Percentiles rank a stretch among this genome's conserved stretches.
Evolutionary conservation across 2,113 vertebrate species (phyloP).

Genomic region (Oxyura jamaicensis): DNA sequence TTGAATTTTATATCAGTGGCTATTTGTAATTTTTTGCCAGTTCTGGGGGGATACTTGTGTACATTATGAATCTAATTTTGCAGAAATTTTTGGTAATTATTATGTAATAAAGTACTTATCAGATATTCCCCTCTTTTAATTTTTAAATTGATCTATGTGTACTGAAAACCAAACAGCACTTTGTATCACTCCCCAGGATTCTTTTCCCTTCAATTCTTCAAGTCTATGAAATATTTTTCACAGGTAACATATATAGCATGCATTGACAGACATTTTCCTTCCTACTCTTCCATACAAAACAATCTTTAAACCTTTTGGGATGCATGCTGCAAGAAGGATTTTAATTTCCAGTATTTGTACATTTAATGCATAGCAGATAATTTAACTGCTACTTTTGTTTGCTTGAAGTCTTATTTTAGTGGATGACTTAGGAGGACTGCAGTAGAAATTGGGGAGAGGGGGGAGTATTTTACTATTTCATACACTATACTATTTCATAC

Average conservation of each 20-base stretch:
- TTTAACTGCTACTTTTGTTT: constrained; percentile 7
- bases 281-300: constrained; percentile 15
- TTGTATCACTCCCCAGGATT: not conserved
- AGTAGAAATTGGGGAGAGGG: not conserved
- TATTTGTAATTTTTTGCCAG: constrained; percentile 27
- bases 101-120: not conserved
- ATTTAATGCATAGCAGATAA: constrained; percentile 5
- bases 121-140: not conserved
- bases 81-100: not conserved
- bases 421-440: not conserved
- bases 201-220: not conserved
- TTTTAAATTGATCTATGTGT: not conserved
- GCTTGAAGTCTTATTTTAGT: not conserved
- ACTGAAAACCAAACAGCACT: not conserved
- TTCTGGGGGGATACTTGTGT: not conserved
- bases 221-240: not conserved
- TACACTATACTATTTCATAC: not conserved
- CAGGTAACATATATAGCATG: constrained; percentile 34
- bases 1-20: constrained; percentile 15
- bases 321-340: not conserved
- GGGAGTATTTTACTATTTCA: not conserved
- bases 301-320: constrained; percentile 12
- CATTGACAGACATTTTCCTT: constrained; percentile 36
- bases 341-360: constrained; percentile 8
- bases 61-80: not conserved